Percentiles rank a stretch among this genome's conserved stretches.
These are phyloP conservation scores for Dynastes maya DNA, from an alignment of 2,888 invertebrate species.

Conservation along the genomic window DNA sequence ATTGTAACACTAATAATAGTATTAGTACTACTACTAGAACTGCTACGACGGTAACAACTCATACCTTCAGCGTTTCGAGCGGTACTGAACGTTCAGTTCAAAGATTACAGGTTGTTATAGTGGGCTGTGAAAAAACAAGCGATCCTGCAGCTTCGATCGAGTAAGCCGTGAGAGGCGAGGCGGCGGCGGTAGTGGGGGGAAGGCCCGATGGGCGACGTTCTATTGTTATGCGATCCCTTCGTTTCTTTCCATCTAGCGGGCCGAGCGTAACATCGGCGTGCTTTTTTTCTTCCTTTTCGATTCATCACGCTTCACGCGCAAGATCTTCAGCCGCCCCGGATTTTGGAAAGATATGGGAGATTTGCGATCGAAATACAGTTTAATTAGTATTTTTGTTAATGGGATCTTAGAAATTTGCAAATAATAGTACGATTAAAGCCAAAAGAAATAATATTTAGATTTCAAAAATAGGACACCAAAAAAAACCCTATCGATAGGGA, in stretches of 20 bases:
- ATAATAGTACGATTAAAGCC: too few relatives aligned
- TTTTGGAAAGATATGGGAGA: too few relatives aligned
- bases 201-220: slow-evolving; percentile 53
- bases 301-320: not conserved
- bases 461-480: too few relatives aligned
- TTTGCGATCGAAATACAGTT: too few relatives aligned
- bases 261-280: not conserved
- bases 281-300: slow-evolving; percentile 8
- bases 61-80: slow-evolving; percentile 53
- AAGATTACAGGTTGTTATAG: slow-evolving; percentile 70
- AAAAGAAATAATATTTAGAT: too few relatives aligned
- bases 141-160: slow-evolving; percentile 60
- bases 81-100: slow-evolving; percentile 56
- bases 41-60: slow-evolving; percentile 33
- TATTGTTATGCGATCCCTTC: slow-evolving; percentile 60
- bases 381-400: too few relatives aligned
- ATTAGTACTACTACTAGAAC: not conserved
- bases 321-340: not conserved
- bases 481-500: too few relatives aligned
- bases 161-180: slow-evolving; percentile 51
- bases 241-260: slow-evolving; percentile 26
- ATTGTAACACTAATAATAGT: slow-evolving; percentile 33
- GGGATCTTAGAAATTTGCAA: too few relatives aligned
- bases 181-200: slow-evolving; percentile 60
- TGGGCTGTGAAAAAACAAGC: slow-evolving; percentile 68